Base-by-base conservation (phyloP, 2,113 vertebrate species). In the Notothenia rossii region DNA sequence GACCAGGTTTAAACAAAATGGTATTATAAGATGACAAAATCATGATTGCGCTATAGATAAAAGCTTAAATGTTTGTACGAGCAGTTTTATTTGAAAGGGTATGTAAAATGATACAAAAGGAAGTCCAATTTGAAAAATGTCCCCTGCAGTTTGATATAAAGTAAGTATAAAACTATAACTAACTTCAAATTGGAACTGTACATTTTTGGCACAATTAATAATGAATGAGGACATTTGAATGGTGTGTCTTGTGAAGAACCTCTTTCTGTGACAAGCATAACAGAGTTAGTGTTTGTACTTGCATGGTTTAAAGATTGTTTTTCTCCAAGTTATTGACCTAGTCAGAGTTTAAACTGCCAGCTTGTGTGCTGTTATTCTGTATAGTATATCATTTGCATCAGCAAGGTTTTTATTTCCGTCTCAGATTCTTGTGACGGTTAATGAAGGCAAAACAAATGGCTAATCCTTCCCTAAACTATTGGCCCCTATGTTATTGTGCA, bases 311-410 rank as follows among this genome's bases (percentile, higher is more conserved):
- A 63, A 63, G 63, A 79, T 78, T 55, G 60, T 75, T 75, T 82
- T 69, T 43, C 72, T 77, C 72, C 75, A 66, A 76, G 66, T 80
- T 15, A 80, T 0, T 14, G 69, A 81, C 83, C 79, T 55, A 83
- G 81, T 86, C 73, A 17, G 48, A 85, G 72, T 72, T 82, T 68
- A 71, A 84, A 73, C 46, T 72, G 68, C 36, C 58, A 62, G 62
- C 73, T 61, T 64, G 7, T 45, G 25, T 29, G 72, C 33, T 72
- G 25, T 75, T 72, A 69, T 22, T 55, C 58, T 49, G 67, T 53
- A 13, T 80, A 58, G 48, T 62, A 54, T 70, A 60, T 84, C 51
- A 50, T 75, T 78, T 17, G 11, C 55, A 75, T 86, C 75, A 84
- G 88, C 66, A 76, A 79, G 67, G 69, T 88, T 71, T 64, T 48